phyloP scores from a whole-genome alignment of 2,797 vertebrate species.

The Triplophysa yarkandensis region DNA sequence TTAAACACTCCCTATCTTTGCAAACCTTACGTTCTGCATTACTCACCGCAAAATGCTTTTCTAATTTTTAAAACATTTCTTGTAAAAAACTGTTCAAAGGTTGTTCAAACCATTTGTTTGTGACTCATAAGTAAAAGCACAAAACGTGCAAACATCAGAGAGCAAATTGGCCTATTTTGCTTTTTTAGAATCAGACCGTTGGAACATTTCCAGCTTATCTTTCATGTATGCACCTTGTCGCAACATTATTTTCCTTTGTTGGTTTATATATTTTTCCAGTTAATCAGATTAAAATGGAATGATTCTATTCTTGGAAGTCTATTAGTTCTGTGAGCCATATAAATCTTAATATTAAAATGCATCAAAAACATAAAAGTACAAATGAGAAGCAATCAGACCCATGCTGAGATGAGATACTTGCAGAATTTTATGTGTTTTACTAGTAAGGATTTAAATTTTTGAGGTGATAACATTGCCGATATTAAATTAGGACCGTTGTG shows the following conservation, averaged over 20 bases:
- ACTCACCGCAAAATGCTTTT: slow-evolving; percentile 16
- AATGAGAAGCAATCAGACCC: slow-evolving; percentile 32
- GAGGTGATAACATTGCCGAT: neutral
- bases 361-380: slow-evolving; percentile 29
- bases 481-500: neutral
- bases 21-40: neutral
- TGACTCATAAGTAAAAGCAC: slow-evolving; percentile 9
- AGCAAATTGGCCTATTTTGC: neutral
- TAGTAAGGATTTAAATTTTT: neutral
- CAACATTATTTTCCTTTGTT: slow-evolving; percentile 18
- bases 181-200: neutral
- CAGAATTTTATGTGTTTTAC: neutral
- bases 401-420: slow-evolving; percentile 14
- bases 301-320: slow-evolving; percentile 9
- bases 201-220: neutral
- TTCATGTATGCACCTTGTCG: slow-evolving; percentile 25
- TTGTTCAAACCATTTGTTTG: slow-evolving; percentile 11
- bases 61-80: slow-evolving; percentile 22
- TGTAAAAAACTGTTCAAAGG: slow-evolving; percentile 26
- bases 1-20: slow-evolving; percentile 25
- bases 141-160: slow-evolving; percentile 22
- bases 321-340: slow-evolving; percentile 8
- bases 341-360: slow-evolving; percentile 19
- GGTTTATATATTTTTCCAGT: slow-evolving; percentile 14
- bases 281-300: slow-evolving; percentile 24